Evolutionary conservation across 2,888 invertebrate species (phyloP), one percentile per base, ranked within the genome.

Genomic region (Drosophila robusta): DNA sequence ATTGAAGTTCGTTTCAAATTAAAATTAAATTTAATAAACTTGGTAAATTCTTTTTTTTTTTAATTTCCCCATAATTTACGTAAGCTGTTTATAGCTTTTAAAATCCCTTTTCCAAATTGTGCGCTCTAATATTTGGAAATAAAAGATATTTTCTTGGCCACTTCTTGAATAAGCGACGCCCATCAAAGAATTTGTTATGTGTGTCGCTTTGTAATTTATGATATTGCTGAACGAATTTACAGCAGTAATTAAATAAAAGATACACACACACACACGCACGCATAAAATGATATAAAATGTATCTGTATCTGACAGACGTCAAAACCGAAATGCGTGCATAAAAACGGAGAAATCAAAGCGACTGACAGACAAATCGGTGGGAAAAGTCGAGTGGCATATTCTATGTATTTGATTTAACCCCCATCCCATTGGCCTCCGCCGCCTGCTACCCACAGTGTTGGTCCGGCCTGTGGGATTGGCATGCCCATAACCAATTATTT

Each of bases 401-500:
- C 65, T 71, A 61, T 77, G 51, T 70, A 63, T 77, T 73, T 85
- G 77, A 69, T 70, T 70, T 78, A 50, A 50, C 7, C 22, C 45
- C 12, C 50, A 34, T 34, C 8, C 11, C 12, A 11, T 12, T 11
- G 18, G 18, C 7, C 4, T 3, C 2, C 39, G 11, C 4, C 9
- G 11, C 7, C 42, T 26, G 36, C 68, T 42, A 63, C 47, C 62
- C 62, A 44, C 47, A 58, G 36, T 56, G 54, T 36, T 14, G 29
- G 32, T 36, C 22, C 18, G 46, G n/a, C 16, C 52, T 58, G 45
- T 42, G 26, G 66, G 29, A 41, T 58, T 51, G 50, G 49, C 61
- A 55, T 64, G 71, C 45, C 87, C 87, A 70, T 82, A 84, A 82
- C 87, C 82, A 87, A 83, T 83, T 81, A 87, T 87, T 81, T 72